phyloP scores from a whole-genome alignment of 2,113 vertebrate genomes.

The Catharus bicknelli region DNA sequence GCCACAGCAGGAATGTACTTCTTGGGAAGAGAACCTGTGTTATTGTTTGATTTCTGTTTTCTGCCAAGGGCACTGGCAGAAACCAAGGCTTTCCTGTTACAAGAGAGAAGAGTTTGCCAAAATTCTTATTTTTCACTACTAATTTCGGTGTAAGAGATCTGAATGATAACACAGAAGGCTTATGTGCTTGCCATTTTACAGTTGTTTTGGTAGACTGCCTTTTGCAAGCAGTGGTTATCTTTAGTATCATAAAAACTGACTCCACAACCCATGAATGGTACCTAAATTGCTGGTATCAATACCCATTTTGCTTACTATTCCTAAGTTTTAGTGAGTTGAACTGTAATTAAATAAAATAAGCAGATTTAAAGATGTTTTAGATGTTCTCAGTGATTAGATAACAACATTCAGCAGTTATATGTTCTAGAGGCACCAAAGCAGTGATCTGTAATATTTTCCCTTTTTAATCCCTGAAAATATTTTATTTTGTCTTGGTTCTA shows the following conservation, averaged over 20 bases:
- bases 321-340: slow-evolving; percentile 22
- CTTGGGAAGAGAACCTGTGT: not conserved
- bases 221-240: not conserved
- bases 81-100: not conserved
- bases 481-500: not conserved
- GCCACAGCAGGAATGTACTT: not conserved
- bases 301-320: not conserved
- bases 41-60: not conserved
- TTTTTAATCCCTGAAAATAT: not conserved
- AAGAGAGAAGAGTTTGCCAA: not conserved
- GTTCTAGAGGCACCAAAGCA: not conserved
- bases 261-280: not conserved
- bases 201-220: not conserved
- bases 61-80: not conserved
- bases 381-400: slow-evolving; percentile 11
- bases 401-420: slow-evolving; percentile 21
- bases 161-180: not conserved
- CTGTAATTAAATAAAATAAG: slow-evolving; percentile 66
- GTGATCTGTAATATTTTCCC: not conserved
- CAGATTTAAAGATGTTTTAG: slow-evolving; percentile 30
- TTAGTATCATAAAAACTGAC: not conserved
- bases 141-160: not conserved
- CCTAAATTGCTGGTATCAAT: not conserved
- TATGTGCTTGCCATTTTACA: not conserved
- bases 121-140: not conserved